phyloP scores from a whole-genome alignment of 2,113 vertebrate genomes.

The Phaethon lepturus region DNA sequence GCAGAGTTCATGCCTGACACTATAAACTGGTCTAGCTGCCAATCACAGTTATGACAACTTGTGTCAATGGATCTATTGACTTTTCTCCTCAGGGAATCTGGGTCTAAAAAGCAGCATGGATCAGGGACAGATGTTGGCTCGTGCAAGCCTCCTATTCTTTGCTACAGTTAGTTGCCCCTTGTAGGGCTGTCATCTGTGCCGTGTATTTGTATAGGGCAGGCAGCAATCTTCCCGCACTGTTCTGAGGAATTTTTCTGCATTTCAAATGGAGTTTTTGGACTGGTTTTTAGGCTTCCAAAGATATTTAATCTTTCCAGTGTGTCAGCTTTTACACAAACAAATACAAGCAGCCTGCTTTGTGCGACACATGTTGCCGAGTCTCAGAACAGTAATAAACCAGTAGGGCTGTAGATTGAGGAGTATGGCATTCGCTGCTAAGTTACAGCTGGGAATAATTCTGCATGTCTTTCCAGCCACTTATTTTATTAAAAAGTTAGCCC shows the following conservation, averaged over 20 bases:
- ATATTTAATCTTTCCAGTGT: not conserved
- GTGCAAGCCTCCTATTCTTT: not conserved
- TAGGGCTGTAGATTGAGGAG: not conserved
- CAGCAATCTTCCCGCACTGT: not conserved
- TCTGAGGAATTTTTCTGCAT: not conserved
- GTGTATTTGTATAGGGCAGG: not conserved
- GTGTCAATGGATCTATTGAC: not conserved
- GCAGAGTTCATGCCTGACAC: not conserved
- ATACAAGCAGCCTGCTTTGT: not conserved
- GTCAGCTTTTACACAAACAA: not conserved
- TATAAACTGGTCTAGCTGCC: not conserved
- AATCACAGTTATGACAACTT: not conserved
- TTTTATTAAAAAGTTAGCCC: not conserved
- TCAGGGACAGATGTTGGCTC: not conserved
- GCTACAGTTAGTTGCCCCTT: not conserved
- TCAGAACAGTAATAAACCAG: not conserved
- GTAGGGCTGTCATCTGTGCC: not conserved
- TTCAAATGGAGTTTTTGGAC: not conserved
- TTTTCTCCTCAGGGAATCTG: not conserved
- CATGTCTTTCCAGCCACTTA: not conserved
- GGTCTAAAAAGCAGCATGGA: not conserved
- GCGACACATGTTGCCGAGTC: rapidly evolving
- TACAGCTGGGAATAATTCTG: slow-evolving; percentile 7
- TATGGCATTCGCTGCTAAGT: not conserved
- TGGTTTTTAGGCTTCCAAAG: not conserved